A percentile compares a stretch with the other conserved stretches of the same genome.
phyloP scores from a whole-genome alignment of 2,797 vertebrate genomes.

The Ceyx erithaca region DNA sequence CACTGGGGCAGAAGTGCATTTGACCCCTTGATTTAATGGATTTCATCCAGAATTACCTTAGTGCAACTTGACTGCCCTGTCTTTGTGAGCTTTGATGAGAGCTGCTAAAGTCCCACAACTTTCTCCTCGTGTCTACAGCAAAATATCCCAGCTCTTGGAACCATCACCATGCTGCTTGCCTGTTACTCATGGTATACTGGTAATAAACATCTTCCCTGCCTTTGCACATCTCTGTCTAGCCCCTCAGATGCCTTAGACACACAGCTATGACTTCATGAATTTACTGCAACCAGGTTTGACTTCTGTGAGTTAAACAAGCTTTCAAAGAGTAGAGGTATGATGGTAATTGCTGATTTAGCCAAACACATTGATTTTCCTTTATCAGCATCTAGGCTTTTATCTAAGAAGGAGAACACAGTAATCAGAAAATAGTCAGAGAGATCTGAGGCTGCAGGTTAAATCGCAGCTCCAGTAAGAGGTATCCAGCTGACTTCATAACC shows the following conservation, averaged over 20 bases:
- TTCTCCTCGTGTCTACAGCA: neutral
- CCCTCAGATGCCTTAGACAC: neutral
- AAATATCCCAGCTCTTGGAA: neutral
- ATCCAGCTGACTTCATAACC: neutral
- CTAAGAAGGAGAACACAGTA: neutral
- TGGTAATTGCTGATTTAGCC: neutral
- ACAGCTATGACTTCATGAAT: neutral
- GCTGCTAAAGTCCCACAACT: neutral
- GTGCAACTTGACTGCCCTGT: neutral
- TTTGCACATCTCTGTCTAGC: neutral
- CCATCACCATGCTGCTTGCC: neutral
- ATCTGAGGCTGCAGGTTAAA: neutral
- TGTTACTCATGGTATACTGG: neutral
- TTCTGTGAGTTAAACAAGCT: neutral
- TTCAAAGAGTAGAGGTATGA: neutral
- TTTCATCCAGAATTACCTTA: neutral
- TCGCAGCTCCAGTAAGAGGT: neutral
- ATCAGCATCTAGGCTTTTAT: neutral
- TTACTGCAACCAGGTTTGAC: neutral
- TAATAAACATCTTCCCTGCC: neutral
- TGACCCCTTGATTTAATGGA: too few relatives aligned
- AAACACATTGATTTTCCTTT: neutral
- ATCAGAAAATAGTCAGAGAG: neutral
- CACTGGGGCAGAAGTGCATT: neutral
- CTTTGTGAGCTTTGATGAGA: neutral